These are phyloP conservation scores for Eugnorisma glareosa DNA, from an alignment of 2,888 invertebrate species.

Conservation along the genomic window DNA sequence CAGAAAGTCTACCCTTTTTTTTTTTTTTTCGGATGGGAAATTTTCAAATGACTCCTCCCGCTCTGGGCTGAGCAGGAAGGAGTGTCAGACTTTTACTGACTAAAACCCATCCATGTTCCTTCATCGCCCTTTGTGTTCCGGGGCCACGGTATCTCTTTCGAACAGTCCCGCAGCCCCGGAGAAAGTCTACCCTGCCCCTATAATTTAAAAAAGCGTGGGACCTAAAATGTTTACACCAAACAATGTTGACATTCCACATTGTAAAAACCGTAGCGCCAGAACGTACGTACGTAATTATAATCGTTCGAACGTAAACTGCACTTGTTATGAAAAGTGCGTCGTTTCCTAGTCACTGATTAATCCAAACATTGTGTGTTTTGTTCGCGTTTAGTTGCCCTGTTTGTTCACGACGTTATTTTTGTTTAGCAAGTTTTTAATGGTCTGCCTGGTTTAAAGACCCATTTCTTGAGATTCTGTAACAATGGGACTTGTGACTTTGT, in stretches of 20 bases:
- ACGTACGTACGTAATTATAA: constrained; percentile 52
- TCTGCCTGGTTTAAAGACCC: neutral
- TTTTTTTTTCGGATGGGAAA: too few relatives aligned
- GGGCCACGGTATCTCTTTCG: too few relatives aligned
- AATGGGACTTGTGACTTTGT: too few relatives aligned
- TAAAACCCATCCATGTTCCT: too few relatives aligned
- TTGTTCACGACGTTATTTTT: constrained; percentile 6
- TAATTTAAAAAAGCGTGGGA: constrained; percentile 37
- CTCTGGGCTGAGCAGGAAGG: too few relatives aligned
- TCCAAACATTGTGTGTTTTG: constrained; percentile 37
- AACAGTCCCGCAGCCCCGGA: too few relatives aligned
- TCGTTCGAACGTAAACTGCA: constrained; percentile 52
- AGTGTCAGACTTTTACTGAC: too few relatives aligned
- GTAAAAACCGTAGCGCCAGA: constrained; percentile 48
- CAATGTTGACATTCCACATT: constrained; percentile 45
- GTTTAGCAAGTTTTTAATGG: neutral
- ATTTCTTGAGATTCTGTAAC: neutral
- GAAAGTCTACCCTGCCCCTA: neutral
- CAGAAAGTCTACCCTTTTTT: too few relatives aligned
- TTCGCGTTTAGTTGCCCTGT: neutral
- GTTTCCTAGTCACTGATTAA: constrained; percentile 47
- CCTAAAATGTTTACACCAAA: constrained; percentile 17
- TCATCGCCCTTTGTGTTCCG: too few relatives aligned
- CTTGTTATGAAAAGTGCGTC: constrained; percentile 59
- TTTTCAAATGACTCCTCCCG: too few relatives aligned